These are phyloP conservation scores for Coryphaenoides rupestris DNA, from an alignment of 2,113 vertebrate species.

Conservation along the genomic window DNA sequence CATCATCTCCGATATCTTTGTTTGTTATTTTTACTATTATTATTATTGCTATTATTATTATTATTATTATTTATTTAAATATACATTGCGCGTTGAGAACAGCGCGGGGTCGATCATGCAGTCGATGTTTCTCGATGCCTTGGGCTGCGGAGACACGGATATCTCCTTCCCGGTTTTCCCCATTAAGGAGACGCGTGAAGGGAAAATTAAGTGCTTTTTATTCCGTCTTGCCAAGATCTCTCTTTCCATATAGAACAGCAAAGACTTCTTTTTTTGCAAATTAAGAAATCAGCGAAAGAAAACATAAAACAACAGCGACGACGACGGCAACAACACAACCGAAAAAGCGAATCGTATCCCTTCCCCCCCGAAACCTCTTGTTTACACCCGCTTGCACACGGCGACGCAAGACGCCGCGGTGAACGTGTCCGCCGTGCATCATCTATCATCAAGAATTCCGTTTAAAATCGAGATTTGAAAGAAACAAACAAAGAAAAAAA, in stretches of 20 bases:
- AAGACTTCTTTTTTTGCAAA: background rate
- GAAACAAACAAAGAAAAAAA: too few relatives aligned
- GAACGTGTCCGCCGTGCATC: too few relatives aligned
- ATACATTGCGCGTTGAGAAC: conserved; percentile 5
- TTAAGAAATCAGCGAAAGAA: background rate
- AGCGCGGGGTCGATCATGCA: conserved; percentile 20
- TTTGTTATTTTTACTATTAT: too few relatives aligned
- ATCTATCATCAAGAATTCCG: too few relatives aligned
- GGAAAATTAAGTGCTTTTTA: conserved; percentile 74
- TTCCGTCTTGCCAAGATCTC: conserved; percentile 42
- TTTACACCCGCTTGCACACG: background rate
- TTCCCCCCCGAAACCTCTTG: background rate
- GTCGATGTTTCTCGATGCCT: conserved; percentile 23
- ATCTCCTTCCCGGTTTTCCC: conserved; percentile 77
- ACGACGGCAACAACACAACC: too few relatives aligned
- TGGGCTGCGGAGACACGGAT: conserved; percentile 36
- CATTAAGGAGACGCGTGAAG: conserved; percentile 84
- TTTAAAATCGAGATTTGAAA: too few relatives aligned
- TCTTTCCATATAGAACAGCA: conserved; percentile 33
- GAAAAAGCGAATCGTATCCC: background rate
- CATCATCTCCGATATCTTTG: background rate
- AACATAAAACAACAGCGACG: background rate
- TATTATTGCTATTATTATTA: too few relatives aligned
- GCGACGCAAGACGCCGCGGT: too few relatives aligned
- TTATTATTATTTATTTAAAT: too few relatives aligned